These are phyloP conservation scores for Danio jaintianensis DNA, from an alignment of 2,797 vertebrate species.

Conservation along the genomic window DNA sequence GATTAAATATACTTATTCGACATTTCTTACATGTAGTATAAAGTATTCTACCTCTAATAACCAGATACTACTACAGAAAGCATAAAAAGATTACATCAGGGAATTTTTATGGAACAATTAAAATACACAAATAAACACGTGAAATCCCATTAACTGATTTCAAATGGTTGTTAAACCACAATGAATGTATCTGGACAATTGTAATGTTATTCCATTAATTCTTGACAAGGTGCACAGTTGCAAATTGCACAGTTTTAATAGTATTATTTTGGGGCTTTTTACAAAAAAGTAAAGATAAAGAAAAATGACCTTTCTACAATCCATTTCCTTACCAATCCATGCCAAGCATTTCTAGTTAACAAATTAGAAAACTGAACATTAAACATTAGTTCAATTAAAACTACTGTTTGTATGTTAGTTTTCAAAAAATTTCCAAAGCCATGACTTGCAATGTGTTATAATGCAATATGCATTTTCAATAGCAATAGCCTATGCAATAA, in stretches of 20 bases:
- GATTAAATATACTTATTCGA: neutral
- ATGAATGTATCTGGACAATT: neutral
- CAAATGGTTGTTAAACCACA: neutral
- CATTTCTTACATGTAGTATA: neutral
- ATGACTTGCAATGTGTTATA: slow-evolving; percentile 54
- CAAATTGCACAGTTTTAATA: neutral
- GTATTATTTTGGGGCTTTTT: neutral
- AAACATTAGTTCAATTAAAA: neutral
- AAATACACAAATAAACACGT: neutral
- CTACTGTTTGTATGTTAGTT: neutral
- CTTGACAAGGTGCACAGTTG: neutral
- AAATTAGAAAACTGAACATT: slow-evolving; percentile 1
- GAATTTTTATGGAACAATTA: neutral
- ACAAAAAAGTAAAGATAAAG: neutral
- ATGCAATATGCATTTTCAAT: slow-evolving; percentile 60
- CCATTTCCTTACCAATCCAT: neutral
- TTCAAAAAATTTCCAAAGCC: slow-evolving; percentile 45
- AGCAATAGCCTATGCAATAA: slow-evolving; percentile 58
- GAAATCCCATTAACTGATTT: neutral
- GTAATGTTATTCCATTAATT: neutral
- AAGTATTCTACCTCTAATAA: slow-evolving; percentile 19
- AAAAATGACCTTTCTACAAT: neutral
- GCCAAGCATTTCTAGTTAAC: neutral
- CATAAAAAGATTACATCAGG: neutral
- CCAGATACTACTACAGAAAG: neutral